Evolutionary conservation across 2,113 vertebrate species (phyloP).

Genomic region (Chloroceryle aenea): DNA sequence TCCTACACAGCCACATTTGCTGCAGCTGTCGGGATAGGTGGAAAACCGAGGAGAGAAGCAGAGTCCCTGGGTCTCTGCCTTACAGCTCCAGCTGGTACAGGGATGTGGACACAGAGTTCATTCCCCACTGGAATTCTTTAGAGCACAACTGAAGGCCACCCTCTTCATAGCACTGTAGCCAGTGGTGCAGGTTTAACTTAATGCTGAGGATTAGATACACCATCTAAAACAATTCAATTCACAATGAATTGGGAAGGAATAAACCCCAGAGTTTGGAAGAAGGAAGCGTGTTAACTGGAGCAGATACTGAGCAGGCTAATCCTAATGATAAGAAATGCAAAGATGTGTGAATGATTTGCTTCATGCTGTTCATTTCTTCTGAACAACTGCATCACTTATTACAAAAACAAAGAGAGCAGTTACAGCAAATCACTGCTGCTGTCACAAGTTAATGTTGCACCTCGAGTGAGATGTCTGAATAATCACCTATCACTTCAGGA

Average conservation of each 20-base stretch:
- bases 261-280: slow-evolving; percentile 15
- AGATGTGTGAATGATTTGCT: slow-evolving; percentile 60
- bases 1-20: background rate
- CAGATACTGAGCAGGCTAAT: slow-evolving; percentile 53
- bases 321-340: slow-evolving; percentile 54
- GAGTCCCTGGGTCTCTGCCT: background rate
- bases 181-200: background rate
- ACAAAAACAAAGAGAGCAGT: slow-evolving; percentile 14
- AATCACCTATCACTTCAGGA: background rate
- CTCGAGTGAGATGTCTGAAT: slow-evolving; percentile 51
- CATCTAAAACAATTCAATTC: slow-evolving; percentile 34
- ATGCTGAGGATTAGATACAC: slow-evolving; percentile 1
- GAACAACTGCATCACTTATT: slow-evolving; percentile 3
- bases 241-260: background rate
- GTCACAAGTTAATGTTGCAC: slow-evolving; percentile 44
- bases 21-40: background rate
- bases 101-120: background rate
- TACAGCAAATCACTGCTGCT: slow-evolving; percentile 48
- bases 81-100: background rate
- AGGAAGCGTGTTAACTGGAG: slow-evolving; percentile 56
- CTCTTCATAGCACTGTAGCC: background rate
- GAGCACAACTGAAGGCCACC: background rate
- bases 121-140: background rate
- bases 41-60: background rate
- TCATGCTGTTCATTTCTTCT: slow-evolving; percentile 12